A percentile compares a stretch with the other conserved stretches of the same genome.
These are phyloP conservation scores for Linyphia triangularis DNA, from an alignment of 2,888 invertebrate species.

Conservation along the genomic window DNA sequence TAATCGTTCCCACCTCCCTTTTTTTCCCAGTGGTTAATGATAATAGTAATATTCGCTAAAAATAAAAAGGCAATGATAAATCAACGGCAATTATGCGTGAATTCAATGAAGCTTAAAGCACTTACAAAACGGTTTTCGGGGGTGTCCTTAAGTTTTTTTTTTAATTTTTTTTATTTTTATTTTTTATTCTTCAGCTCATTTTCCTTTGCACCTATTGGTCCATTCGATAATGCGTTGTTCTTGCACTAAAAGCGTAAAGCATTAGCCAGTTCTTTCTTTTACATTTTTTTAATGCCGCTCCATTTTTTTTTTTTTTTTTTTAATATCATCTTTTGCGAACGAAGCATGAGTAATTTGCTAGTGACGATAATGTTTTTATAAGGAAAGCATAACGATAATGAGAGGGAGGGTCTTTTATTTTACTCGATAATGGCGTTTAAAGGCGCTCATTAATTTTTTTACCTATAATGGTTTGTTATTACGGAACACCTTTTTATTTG, in stretches of 20 bases:
- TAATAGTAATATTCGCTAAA: constrained; percentile 68
- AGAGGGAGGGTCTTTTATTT: constrained; percentile 61
- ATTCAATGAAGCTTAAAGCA: constrained; percentile 62
- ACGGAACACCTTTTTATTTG: constrained; percentile 63
- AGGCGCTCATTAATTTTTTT: constrained; percentile 46
- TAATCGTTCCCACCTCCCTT: constrained; percentile 2
- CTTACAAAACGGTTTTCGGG: constrained; percentile 67
- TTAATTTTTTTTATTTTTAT: constrained; percentile 24
- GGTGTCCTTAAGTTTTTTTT: constrained; percentile 27
- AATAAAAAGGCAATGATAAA: constrained; percentile 64
- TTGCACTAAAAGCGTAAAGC: constrained; percentile 66
- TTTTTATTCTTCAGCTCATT: constrained; percentile 1
- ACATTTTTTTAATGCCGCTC: constrained; percentile 9
- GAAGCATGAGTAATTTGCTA: constrained; percentile 71
- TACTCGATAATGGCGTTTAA: constrained; percentile 55
- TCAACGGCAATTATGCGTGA: constrained; percentile 71
- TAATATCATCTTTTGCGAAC: constrained; percentile 27
- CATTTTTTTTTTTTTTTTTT: constrained; percentile 28
- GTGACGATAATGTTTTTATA: constrained; percentile 36
- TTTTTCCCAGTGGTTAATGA: constrained; percentile 58
- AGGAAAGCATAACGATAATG: background rate
- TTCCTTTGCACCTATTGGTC: background rate
- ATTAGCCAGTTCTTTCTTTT: constrained; percentile 42
- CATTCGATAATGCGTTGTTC: constrained; percentile 52
- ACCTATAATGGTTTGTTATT: constrained; percentile 68